Conservation (phyloP, 2,888 invertebrate genomes). For the Polyommatus iphigenia region DNA sequence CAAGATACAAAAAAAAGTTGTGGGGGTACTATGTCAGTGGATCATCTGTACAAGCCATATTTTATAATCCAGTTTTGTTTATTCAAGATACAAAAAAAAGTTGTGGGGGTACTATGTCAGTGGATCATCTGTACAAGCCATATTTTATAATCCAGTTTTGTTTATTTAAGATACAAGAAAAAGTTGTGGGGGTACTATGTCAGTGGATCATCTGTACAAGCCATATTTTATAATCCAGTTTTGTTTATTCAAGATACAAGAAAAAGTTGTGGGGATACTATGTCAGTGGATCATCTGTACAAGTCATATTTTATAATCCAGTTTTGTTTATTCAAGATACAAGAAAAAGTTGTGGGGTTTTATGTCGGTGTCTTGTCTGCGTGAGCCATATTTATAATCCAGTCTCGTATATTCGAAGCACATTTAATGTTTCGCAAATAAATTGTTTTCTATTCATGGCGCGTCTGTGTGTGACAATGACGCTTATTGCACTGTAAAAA, state of each 20-base stretch:
- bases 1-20: too few relatives aligned
- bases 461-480: conserved; percentile 8
- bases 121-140: too few relatives aligned
- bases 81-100: neutral
- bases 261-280: neutral
- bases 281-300: too few relatives aligned
- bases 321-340: too few relatives aligned
- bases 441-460: conserved; percentile 16
- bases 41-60: neutral
- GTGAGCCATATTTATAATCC: neutral
- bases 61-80: neutral
- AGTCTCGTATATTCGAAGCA: conserved; percentile 14
- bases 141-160: too few relatives aligned
- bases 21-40: neutral
- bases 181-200: neutral
- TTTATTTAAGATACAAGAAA: too few relatives aligned
- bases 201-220: neutral
- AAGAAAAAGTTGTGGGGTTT: neutral
- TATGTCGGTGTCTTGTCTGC: neutral
- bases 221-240: neutral
- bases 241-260: neutral
- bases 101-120: too few relatives aligned
- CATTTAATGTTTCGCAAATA: conserved; percentile 9
- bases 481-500: conserved; percentile 6
- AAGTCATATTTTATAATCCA: too few relatives aligned